A percentile compares a stretch with the other conserved stretches of the same genome.
Evolutionary conservation across 2,113 vertebrate species (phyloP).

Genomic region (Eudyptes chrysolophus): DNA sequence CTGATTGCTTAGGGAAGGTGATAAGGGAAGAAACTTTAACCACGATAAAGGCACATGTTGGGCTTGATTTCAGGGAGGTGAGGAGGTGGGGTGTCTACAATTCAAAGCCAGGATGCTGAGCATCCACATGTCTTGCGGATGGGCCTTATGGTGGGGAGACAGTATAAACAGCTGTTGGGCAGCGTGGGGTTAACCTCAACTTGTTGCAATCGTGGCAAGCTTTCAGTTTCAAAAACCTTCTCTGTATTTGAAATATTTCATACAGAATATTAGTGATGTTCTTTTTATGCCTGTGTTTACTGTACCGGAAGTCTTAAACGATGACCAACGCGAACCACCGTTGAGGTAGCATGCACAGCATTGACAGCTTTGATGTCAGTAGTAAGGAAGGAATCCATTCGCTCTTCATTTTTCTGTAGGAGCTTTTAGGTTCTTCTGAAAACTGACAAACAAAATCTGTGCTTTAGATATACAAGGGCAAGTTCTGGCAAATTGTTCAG

Average conservation of each 20-base stretch:
- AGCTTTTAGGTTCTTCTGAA: background rate
- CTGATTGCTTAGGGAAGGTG: background rate
- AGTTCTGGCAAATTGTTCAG: background rate
- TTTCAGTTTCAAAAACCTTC: background rate
- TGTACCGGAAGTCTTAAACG: background rate
- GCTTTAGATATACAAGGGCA: background rate
- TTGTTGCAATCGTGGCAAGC: background rate
- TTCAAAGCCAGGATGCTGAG: background rate
- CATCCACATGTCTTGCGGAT: background rate
- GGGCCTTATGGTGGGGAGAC: background rate
- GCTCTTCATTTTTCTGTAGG: background rate
- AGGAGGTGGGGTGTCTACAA: background rate
- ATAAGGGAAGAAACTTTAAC: background rate
- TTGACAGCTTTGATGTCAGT: background rate
- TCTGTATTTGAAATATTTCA: background rate
- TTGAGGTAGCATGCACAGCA: background rate
- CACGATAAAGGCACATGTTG: background rate
- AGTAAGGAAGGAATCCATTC: background rate
- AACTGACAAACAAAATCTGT: background rate
- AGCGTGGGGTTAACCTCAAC: background rate
- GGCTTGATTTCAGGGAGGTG: background rate
- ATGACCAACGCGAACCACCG: accelerated
- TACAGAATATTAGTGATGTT: background rate
- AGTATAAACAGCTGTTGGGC: background rate
- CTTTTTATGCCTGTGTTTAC: background rate